phyloP scores from a whole-genome alignment of 30 jellyfish, hydroid and myxozoan genomes.

The Sanderia malayensis region DNA sequence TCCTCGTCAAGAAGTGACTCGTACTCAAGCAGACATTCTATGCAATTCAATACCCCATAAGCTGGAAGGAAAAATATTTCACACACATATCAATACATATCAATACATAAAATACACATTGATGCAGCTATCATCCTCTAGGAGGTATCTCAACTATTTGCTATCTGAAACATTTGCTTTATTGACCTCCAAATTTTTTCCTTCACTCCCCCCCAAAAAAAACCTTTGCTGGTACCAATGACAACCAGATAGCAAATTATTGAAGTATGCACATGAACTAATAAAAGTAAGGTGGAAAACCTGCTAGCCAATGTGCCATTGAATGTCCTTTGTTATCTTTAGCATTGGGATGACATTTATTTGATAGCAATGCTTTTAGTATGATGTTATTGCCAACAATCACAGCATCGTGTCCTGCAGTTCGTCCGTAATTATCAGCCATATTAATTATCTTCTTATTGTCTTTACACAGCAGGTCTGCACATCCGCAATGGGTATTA shows the following conservation, averaged over 20 bases:
- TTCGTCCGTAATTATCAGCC: slow-evolving; percentile 54
- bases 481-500: slow-evolving; percentile 80
- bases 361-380: slow-evolving; percentile 26
- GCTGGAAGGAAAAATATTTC: slow-evolving; percentile 30
- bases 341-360: slow-evolving; percentile 28
- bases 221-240: no score
- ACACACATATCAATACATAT: no score
- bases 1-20: slow-evolving; percentile 25
- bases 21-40: slow-evolving; percentile 33
- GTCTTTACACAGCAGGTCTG: slow-evolving; percentile 47
- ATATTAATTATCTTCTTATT: slow-evolving; percentile 26
- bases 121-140: no score
- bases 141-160: no score
- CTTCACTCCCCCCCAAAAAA: no score
- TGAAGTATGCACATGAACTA: no score
- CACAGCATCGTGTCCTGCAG: slow-evolving; percentile 71
- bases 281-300: no score
- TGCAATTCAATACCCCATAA: slow-evolving; percentile 38
- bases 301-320: slow-evolving; percentile 61
- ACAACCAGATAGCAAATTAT: no score
- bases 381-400: slow-evolving; percentile 44
- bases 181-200: no score
- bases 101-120: no score
- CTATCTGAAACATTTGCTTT: no score
- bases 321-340: slow-evolving; percentile 55